Evolutionary conservation across 2,888 invertebrate species (phyloP), one percentile per base, ranked within the genome.

Genomic region (Plusia festucae): DNA sequence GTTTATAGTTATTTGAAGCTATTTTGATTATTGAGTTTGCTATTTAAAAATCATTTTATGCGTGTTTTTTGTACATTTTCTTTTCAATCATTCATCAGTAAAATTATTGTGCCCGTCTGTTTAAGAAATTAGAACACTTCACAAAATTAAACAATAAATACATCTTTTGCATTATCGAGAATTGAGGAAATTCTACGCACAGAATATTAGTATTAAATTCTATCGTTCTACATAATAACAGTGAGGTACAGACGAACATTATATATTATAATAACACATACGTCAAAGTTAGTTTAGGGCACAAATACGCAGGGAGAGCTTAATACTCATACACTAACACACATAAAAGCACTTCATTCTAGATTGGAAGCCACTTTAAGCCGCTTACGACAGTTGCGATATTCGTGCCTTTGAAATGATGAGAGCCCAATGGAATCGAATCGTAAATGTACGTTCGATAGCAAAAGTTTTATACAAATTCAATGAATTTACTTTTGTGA

Each of bases 381-480:
- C 85, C 81, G 83, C 84, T 86, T 84, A 85, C 82, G 82, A 81
- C 81, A 84, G 82, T 84, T 83, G 71, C 81, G 81, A 82, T 84
- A 83, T 79, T 80, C 77, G 65, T 71, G 71, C 74, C 66, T 76
- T 79, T 77, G 70, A 73, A 68, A 77, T 82, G 76, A 79, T 76
- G 77, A 77, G 68, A 73, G 68, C 56, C 66, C 73, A 77, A 77
- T 78, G 77, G 74, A 78, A 75, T 81, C 60, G 73, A 73, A 79
- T 73, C 71, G 73, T 79, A 70, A 73, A 65, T 55, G 63, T 73
- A 66, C 60, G 74, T 16, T 7, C 13, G 60, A 7, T 18, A 34
- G 55, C 65, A 62, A 64, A 65, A 73, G 53, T 64, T 11, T 34
- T 40, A 52, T 15, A 34, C 20, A 24, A 57, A 34, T 55, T 64